Evolutionary conservation across 2,797 vertebrate genomes (phyloP).

Genomic region (Lacerta agilis): DNA sequence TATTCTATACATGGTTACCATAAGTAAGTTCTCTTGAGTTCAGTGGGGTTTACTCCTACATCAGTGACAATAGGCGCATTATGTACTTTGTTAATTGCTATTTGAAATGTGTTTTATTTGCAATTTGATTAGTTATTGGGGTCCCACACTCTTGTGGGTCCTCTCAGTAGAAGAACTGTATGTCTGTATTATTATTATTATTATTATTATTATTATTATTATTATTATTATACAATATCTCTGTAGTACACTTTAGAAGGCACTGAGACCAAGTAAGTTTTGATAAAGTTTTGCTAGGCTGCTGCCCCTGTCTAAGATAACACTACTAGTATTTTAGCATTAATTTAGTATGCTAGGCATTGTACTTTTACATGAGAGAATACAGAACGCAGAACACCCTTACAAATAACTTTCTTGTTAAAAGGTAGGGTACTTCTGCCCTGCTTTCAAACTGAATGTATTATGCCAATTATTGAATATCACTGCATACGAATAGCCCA

Average conservation of each 20-base stretch:
- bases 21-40: no score
- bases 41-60: no score
- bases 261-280: not conserved
- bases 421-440: not conserved
- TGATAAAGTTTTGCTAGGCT: not conserved
- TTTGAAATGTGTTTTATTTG: not conserved
- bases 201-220: no score
- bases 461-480: slow-evolving; percentile 21
- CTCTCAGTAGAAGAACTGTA: not conserved
- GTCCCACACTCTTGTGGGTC: not conserved
- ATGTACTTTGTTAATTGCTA: not conserved
- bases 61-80: not conserved
- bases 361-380: not conserved
- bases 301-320: not conserved
- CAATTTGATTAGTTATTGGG: not conserved
- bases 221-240: not conserved
- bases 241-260: not conserved
- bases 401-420: slow-evolving; percentile 8
- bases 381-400: not conserved
- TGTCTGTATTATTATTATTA: no score
- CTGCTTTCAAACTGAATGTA: slow-evolving; percentile 27
- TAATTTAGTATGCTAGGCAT: not conserved
- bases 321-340: not conserved
- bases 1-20: no score
- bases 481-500: not conserved